Evolutionary conservation across 2,888 invertebrate species (phyloP).

Genomic region (Eupithecia subumbrata): DNA sequence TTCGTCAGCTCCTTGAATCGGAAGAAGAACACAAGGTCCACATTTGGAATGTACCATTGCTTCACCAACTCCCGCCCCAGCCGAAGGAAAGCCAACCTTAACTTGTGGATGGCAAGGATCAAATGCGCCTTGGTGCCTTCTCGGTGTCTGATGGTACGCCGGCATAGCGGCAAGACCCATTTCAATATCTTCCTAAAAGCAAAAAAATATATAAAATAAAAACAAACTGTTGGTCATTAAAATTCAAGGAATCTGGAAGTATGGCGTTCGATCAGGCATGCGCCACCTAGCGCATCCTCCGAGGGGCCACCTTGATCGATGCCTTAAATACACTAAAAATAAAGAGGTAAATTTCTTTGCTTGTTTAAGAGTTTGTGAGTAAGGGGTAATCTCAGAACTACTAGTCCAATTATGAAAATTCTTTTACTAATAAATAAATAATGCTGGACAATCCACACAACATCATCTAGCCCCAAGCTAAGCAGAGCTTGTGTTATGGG

Average conservation of each 20-base stretch:
- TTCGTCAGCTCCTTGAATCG: slow-evolving; percentile 86
- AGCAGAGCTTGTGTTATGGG: too few species aligned
- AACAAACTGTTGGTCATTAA: not conserved
- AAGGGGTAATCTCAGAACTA: too few species aligned
- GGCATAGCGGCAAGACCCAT: slow-evolving; percentile 85
- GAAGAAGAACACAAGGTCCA: slow-evolving; percentile 87
- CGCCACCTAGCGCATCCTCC: too few species aligned
- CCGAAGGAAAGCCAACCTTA: slow-evolving; percentile 83
- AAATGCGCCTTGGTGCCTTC: slow-evolving; percentile 87
- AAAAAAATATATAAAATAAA: not conserved
- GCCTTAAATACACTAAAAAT: too few species aligned
- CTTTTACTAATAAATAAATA: not conserved
- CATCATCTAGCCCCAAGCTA: too few species aligned
- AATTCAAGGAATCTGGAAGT: too few species aligned
- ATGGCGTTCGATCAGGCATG: too few species aligned
- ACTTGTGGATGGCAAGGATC: slow-evolving; percentile 81
- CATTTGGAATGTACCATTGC: slow-evolving; percentile 86
- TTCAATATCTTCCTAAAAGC: slow-evolving; percentile 80
- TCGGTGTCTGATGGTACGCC: slow-evolving; percentile 85
- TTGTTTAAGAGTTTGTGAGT: too few species aligned
- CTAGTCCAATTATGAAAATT: not conserved
- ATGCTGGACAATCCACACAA: too few species aligned
- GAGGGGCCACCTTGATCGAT: too few species aligned
- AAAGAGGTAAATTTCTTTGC: too few species aligned
- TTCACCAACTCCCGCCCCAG: slow-evolving; percentile 84